These are phyloP conservation scores for Xerus rutilus DNA, from an alignment of 2,797 vertebrate genomes.

Conservation along the genomic window DNA sequence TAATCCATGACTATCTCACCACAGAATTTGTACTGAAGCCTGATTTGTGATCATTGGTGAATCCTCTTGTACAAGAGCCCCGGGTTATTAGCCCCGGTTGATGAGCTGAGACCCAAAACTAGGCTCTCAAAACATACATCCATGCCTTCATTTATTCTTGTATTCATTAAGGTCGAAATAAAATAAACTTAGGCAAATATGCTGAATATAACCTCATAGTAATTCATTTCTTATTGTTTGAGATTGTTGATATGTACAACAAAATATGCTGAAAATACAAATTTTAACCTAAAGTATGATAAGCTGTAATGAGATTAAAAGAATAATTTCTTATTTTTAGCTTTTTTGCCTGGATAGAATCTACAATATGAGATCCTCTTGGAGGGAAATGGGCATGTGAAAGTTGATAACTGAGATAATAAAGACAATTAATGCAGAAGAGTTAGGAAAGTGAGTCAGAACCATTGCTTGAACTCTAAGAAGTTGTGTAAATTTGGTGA, in stretches of 20 bases:
- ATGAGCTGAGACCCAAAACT: no score
- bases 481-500: not conserved
- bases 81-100: no score
- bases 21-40: no score
- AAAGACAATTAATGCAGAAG: not conserved
- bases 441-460: not conserved
- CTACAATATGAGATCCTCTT: fast-evolving
- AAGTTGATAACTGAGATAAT: not conserved
- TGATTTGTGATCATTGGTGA: no score
- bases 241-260: not conserved
- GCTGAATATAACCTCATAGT: not conserved
- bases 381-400: not conserved
- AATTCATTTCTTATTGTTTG: not conserved
- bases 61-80: no score
- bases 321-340: no score
- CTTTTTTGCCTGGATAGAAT: no score
- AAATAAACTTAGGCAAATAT: not conserved
- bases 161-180: not conserved
- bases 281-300: not conserved
- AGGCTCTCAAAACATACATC: not conserved
- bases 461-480: not conserved
- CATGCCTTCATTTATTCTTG: not conserved
- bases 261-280: not conserved
- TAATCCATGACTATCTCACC: not conserved
- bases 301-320: not conserved